These are phyloP conservation scores for Anguilla rostrata DNA, from an alignment of 2,113 vertebrate genomes.

Conservation along the genomic window DNA sequence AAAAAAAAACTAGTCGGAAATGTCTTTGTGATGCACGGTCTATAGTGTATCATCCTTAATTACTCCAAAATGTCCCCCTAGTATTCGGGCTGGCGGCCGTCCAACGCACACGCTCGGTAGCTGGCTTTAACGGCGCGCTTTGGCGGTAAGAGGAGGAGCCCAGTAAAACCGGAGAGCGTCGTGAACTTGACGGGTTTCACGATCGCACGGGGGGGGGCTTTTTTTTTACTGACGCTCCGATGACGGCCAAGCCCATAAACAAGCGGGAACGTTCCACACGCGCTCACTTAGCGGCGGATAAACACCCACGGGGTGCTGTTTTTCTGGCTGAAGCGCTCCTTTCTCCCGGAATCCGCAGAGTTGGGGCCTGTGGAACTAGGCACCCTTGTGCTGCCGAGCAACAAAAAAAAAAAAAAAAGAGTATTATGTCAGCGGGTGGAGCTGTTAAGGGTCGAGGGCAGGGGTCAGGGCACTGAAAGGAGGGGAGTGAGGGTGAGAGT, in stretches of 20 bases:
- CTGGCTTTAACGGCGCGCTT: neutral
- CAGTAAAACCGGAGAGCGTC: neutral
- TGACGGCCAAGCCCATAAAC: constrained; percentile 1
- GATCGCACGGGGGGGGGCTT: neutral
- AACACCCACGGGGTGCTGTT: neutral
- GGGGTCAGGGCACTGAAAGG: neutral
- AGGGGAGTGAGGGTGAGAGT: neutral
- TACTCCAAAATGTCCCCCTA: neutral
- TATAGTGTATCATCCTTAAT: neutral
- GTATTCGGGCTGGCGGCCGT: neutral
- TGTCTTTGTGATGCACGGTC: neutral
- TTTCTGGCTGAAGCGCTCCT: neutral
- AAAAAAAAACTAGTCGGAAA: neutral
- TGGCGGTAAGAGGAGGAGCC: neutral
- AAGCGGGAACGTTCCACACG: neutral
- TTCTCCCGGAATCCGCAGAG: neutral
- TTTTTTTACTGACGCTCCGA: neutral
- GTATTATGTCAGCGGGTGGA: neutral
- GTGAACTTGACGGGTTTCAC: neutral
- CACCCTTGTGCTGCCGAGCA: neutral
- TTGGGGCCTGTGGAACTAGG: neutral
- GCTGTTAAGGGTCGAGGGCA: neutral
- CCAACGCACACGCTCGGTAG: neutral
- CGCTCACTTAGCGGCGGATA: neutral
- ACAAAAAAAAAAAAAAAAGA: neutral